Conservation (phyloP, 2,797 vertebrate genomes). For the Melanotaenia maccullochi region DNA sequence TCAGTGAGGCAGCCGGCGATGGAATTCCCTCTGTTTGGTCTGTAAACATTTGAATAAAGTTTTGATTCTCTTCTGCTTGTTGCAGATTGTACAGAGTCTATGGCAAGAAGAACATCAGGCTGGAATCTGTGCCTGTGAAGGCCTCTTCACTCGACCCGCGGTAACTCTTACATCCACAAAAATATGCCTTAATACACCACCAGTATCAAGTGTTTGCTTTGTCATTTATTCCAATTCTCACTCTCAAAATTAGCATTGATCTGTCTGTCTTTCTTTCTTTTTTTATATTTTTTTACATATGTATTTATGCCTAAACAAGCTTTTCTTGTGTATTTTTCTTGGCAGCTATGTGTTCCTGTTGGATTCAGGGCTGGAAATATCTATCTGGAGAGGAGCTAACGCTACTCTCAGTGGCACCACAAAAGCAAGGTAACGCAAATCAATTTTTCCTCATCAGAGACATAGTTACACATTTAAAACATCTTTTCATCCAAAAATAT, state of each 20-base stretch:
- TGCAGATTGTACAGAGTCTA: conserved; percentile 93
- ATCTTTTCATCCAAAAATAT: too few relatives aligned
- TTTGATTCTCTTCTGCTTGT: conserved; percentile 7
- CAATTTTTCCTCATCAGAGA: neutral
- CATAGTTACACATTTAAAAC: neutral
- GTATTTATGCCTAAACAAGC: neutral
- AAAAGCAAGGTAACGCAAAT: conserved; percentile 88
- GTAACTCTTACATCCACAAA: conserved; percentile 72
- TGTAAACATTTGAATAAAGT: neutral
- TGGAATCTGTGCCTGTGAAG: conserved; percentile 92
- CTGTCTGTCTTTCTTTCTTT: neutral
- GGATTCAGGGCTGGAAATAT: conserved; percentile 89
- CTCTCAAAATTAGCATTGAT: too few relatives aligned
- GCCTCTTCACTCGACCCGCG: conserved; percentile 91
- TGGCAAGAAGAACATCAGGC: conserved; percentile 93
- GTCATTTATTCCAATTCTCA: too few relatives aligned
- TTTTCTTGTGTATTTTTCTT: conserved; percentile 1
- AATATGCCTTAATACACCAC: neutral
- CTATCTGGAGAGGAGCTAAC: conserved; percentile 91
- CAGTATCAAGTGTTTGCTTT: too few relatives aligned
- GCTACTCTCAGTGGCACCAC: conserved; percentile 92
- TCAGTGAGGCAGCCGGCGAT: neutral
- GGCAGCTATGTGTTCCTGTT: conserved; percentile 93
- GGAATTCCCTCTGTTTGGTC: neutral
- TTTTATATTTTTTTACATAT: neutral